phyloP scores from a whole-genome alignment of 2,113 vertebrate genomes.

The Equus przewalskii region DNA sequence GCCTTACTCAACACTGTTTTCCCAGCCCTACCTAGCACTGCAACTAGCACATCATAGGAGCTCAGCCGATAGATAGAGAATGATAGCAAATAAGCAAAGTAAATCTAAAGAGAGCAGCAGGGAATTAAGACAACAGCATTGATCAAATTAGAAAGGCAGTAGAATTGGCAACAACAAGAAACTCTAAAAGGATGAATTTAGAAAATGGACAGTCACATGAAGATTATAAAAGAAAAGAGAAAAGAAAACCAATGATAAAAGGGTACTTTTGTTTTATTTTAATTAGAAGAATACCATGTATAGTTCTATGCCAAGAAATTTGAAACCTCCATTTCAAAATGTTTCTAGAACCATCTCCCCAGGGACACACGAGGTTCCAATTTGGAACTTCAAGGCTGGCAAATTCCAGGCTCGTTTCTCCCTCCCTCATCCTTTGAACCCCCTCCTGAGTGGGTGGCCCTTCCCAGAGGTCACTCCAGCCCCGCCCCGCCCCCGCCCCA shows the following conservation, averaged over 20 bases:
- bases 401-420: not conserved
- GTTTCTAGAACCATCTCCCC: not conserved
- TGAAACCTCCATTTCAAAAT: constrained; percentile 24
- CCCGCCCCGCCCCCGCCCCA: constrained; percentile 3
- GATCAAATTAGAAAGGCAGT: constrained; percentile 35
- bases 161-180: not conserved
- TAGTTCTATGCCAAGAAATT: constrained; percentile 35
- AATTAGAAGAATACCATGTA: constrained; percentile 14
- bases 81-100: not conserved
- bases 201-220: constrained; percentile 40
- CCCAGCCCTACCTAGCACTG: not conserved
- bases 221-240: constrained; percentile 26
- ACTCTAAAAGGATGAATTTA: constrained; percentile 25
- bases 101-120: not conserved
- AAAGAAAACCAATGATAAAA: constrained; percentile 13
- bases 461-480: not conserved
- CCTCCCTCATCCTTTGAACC: not conserved
- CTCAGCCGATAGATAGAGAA: not conserved
- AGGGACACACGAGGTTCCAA: not conserved
- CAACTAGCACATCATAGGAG: not conserved
- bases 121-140: not conserved
- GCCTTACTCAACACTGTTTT: not conserved
- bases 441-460: not conserved
- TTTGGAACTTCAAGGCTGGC: not conserved
- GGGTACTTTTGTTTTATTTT: constrained; percentile 49